Evolutionary conservation across 2,888 invertebrate genomes (phyloP).

Genomic region (Drosophila aldrichi): DNA sequence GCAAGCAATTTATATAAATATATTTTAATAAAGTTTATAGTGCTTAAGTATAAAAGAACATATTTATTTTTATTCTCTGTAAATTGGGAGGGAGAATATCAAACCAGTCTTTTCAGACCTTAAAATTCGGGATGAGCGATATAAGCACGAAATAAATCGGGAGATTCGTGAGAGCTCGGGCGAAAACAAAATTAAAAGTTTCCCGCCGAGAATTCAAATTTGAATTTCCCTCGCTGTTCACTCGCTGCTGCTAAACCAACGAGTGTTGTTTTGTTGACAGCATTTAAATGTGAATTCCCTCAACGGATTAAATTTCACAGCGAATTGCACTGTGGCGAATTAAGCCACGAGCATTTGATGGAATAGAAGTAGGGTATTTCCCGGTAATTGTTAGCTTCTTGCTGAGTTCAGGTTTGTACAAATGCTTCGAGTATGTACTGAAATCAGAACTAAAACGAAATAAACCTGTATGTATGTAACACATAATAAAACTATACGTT

Average conservation of each 20-base stretch:
- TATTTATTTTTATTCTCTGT: not conserved
- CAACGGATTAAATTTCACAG: not conserved
- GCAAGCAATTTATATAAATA: conserved; percentile 75
- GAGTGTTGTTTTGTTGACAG: not conserved
- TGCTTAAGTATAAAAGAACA: conserved; percentile 46
- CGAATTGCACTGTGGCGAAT: not conserved
- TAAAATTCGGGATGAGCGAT: not conserved
- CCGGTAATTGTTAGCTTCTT: not conserved
- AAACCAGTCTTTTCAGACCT: not conserved
- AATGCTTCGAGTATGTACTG: not conserved
- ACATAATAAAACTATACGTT: no score
- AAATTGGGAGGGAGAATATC: not conserved
- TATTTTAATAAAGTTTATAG: conserved; percentile 79
- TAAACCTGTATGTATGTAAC: no score
- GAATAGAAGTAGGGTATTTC: not conserved
- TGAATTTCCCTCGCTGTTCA: not conserved
- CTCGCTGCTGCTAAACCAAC: conserved; percentile 3
- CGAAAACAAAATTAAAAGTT: not conserved
- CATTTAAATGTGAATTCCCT: not conserved
- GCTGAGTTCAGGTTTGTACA: not conserved
- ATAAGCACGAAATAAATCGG: not conserved
- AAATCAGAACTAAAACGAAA: not conserved
- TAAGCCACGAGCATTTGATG: not conserved
- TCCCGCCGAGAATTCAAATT: not conserved
- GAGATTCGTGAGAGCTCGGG: not conserved